Evolutionary conservation across 2,888 invertebrate genomes (phyloP).

Genomic region (Hemaris fuciformis): DNA sequence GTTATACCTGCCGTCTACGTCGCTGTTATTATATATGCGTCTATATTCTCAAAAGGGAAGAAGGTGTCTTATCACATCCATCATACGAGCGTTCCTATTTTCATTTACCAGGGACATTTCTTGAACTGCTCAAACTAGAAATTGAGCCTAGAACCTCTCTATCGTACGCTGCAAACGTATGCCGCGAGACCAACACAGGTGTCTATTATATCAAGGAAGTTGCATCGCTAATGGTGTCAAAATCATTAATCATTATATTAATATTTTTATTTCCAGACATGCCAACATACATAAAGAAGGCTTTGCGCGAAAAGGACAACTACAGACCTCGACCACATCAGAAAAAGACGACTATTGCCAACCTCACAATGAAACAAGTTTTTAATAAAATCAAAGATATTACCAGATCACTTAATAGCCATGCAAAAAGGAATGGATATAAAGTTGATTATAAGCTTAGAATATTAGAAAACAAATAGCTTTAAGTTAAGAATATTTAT

Average conservation of each 20-base stretch:
- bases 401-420: slow-evolving; percentile 46
- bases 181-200: too few species aligned
- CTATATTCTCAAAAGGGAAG: too few species aligned
- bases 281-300: slow-evolving; percentile 51
- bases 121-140: too few species aligned
- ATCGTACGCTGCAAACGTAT: too few species aligned
- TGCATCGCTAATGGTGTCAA: neutral
- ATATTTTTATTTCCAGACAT: slow-evolving; percentile 37
- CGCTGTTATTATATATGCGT: too few species aligned
- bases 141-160: too few species aligned
- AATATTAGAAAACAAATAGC: slow-evolving; percentile 22
- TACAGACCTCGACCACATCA: slow-evolving; percentile 30
- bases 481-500: too few species aligned
- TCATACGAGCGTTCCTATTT: too few species aligned
- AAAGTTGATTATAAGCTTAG: slow-evolving; percentile 65
- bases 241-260: neutral
- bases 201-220: too few species aligned
- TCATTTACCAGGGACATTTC: too few species aligned
- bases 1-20: too few species aligned
- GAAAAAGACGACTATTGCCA: slow-evolving; percentile 43
- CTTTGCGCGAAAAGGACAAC: slow-evolving; percentile 42
- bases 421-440: slow-evolving; percentile 61
- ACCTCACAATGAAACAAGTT: slow-evolving; percentile 51
- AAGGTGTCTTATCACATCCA: too few species aligned
- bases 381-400: slow-evolving; percentile 57